phyloP scores from a whole-genome alignment of 2,113 vertebrate species.

The Oxyura jamaicensis region DNA sequence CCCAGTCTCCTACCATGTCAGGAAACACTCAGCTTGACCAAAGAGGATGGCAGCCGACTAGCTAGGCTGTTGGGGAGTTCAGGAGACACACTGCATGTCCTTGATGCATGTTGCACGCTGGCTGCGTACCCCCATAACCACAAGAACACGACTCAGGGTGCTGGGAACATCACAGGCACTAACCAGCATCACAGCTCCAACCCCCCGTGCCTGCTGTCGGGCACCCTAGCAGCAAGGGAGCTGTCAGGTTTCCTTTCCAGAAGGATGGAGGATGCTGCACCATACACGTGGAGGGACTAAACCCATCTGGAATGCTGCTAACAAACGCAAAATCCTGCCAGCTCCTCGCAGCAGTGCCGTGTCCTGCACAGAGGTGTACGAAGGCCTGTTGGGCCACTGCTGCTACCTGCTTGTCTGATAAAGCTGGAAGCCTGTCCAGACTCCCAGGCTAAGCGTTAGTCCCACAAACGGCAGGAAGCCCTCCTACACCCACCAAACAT shows the following conservation, averaged over 20 bases:
- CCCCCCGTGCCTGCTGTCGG: fast-evolving
- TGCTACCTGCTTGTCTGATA: background rate
- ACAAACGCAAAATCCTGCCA: background rate
- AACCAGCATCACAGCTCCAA: background rate
- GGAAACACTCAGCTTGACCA: background rate
- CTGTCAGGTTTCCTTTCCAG: background rate
- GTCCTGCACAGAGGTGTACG: fast-evolving
- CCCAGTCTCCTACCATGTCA: background rate
- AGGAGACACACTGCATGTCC: fast-evolving
- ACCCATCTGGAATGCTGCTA: background rate
- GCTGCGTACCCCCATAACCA: background rate
- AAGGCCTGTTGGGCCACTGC: fast-evolving
- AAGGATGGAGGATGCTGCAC: background rate
- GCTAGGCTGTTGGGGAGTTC: background rate
- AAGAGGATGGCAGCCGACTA: background rate
- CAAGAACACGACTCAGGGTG: fast-evolving
- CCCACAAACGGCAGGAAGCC: background rate
- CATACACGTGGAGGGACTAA: background rate
- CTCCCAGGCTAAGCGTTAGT: background rate
- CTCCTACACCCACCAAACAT: background rate
- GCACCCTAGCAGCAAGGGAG: background rate
- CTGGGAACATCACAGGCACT: fast-evolving
- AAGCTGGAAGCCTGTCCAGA: background rate
- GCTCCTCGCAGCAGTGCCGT: fast-evolving
- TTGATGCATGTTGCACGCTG: background rate